A percentile compares a stretch with the other conserved stretches of the same genome.
These are phyloP conservation scores for Ashinkailepas kermadecensis DNA, from an alignment of 2,888 invertebrate species.

Conservation along the genomic window DNA sequence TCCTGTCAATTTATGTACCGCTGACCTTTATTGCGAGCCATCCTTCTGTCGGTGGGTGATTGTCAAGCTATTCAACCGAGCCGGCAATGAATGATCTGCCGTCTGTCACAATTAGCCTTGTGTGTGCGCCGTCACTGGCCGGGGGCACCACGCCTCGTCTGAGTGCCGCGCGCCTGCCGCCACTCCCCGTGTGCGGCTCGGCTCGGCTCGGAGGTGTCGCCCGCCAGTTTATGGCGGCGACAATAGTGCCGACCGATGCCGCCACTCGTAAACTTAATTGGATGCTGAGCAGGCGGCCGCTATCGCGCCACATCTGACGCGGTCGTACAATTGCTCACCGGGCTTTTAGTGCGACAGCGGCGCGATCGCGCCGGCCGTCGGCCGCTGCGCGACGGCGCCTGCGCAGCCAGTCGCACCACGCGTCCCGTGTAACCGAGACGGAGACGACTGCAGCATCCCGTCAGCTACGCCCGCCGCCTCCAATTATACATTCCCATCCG, in stretches of 20 bases:
- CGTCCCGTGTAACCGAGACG: not conserved
- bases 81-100: no score
- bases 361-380: conserved; percentile 46
- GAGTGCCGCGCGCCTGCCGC: no score
- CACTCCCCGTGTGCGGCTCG: no score
- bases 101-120: no score
- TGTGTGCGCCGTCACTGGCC: no score
- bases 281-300: conserved; percentile 30
- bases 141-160: no score
- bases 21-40: no score
- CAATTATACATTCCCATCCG: conserved; percentile 19
- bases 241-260: not conserved
- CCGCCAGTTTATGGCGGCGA: not conserved
- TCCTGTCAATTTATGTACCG: no score
- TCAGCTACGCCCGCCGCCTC: not conserved
- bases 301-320: conserved; percentile 46
- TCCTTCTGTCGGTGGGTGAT: no score
- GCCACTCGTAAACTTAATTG: conserved; percentile 12
- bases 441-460: not conserved
- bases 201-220: no score
- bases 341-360: conserved; percentile 47
- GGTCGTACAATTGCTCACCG: conserved; percentile 35
- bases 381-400: conserved; percentile 46
- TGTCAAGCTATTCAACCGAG: no score
- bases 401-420: not conserved